These are phyloP conservation scores for Aplysia californica DNA, from an alignment of 1,140 invertebrate species.

Conservation along the genomic window DNA sequence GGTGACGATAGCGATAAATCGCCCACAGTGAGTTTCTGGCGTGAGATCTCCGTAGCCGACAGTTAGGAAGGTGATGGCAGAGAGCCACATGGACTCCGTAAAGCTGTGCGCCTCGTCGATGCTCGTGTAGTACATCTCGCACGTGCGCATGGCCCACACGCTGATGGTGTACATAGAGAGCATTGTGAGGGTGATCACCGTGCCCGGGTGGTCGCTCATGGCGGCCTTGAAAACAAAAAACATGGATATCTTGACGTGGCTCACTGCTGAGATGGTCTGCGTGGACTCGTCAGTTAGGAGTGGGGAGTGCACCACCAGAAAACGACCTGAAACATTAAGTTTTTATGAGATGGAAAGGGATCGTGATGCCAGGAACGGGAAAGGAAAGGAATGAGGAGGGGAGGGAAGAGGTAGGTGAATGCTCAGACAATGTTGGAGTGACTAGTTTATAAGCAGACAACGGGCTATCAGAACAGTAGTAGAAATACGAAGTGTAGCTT, in stretches of 20 bases:
- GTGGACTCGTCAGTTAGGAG: slow-evolving; percentile 63
- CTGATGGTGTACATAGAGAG: slow-evolving; percentile 56
- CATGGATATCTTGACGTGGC: slow-evolving; percentile 64
- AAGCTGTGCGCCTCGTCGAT: slow-evolving; percentile 32
- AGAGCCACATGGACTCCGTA: slow-evolving; percentile 63
- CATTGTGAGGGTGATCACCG: slow-evolving; percentile 58
- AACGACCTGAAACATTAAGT: slow-evolving; percentile 48
- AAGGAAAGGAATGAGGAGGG: too few relatives aligned
- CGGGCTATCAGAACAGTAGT: too few relatives aligned
- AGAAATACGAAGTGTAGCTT: too few relatives aligned
- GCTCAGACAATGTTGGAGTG: too few relatives aligned
- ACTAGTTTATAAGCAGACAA: too few relatives aligned
- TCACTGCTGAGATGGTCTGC: slow-evolving; percentile 65
- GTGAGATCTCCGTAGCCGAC: slow-evolving; percentile 65
- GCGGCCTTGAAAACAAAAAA: slow-evolving; percentile 67
- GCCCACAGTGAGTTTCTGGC: slow-evolving; percentile 63
- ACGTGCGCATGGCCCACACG: slow-evolving; percentile 63
- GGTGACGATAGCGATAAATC: slow-evolving; percentile 63
- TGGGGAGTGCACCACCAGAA: slow-evolving; percentile 63
- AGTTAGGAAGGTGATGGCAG: slow-evolving; percentile 66
- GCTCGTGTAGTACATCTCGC: slow-evolving; percentile 57
- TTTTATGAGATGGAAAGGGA: too few relatives aligned
- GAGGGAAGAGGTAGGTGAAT: too few relatives aligned
- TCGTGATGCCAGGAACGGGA: too few relatives aligned
- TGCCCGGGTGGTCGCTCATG: slow-evolving; percentile 65